Evolutionary conservation across 1,140 invertebrate genomes (phyloP), one percentile per base, ranked within the genome.

Genomic region (roundworm (Caenorhabditis elegans)): DNA sequence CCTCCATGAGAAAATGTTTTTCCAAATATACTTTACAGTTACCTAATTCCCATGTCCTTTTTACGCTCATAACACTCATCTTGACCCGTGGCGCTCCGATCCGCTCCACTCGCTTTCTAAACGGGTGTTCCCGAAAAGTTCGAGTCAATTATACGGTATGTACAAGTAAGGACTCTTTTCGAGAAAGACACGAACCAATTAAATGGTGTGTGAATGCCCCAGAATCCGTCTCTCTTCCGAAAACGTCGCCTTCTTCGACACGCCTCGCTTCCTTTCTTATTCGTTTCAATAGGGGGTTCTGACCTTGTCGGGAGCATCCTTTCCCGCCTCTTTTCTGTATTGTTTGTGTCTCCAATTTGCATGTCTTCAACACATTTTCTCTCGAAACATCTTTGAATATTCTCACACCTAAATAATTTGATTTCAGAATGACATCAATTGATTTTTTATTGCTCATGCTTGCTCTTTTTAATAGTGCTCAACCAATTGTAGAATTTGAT

Each of bases 401-500:
- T 39, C n/a, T 70, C 6, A 34, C 15, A 39, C 60, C 8, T 39
- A 22, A 31, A 22, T 70, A 70, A 31, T 15, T 19, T 17, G 13
- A 55, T 55, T 60, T 34, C 53, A 60, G 53, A 70, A 70, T 70
- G 60, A 51, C 31, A 49, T 77, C 76, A 48, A 49, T 49, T 13
- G 28, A 77, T 77, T 77, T 28, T 19, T n/a, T 53, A 36, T 48
- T 77, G 46, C 48, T 77, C 48, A 51, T 77, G 46, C 17, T 79
- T 47, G 36, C 78, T 79, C 19, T 46, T 53, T 53, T 43, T 34
- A 8, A 31, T 51, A 76, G 10, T 65, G 28, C 46, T 81, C 39
- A 48, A 81, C 39, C 65, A 10, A 53, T 43, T 6, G 55, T 70
- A 60, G 53, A 78, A 3, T 83, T 83, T 75, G 82, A 83, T 65